These are phyloP conservation scores for Etia nguti DNA, from an alignment of 2,113 vertebrate genomes.

Conservation along the genomic window DNA sequence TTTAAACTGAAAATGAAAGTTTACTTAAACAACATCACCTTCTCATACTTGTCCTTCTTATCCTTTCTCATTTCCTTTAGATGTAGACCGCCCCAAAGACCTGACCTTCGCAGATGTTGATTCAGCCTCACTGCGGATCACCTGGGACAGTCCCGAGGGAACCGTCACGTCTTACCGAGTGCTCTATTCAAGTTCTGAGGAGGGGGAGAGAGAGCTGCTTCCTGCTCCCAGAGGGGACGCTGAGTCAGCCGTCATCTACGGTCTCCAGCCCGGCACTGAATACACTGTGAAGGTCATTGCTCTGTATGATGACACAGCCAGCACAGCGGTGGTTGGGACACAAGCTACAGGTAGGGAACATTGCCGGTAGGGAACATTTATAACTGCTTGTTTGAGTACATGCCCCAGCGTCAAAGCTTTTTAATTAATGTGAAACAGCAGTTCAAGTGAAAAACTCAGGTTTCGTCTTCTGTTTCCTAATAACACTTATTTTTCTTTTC, in stretches of 20 bases:
- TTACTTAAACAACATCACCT: background rate
- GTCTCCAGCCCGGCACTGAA: conserved; percentile 92
- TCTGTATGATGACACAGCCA: conserved; percentile 86
- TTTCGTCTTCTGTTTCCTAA: background rate
- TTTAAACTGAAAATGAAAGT: background rate
- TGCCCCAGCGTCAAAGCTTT: background rate
- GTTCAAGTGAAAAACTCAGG: accelerated
- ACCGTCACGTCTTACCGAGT: conserved; percentile 89
- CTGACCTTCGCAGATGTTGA: conserved; percentile 92
- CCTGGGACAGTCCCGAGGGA: conserved; percentile 95
- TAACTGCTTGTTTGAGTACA: background rate
- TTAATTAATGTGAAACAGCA: background rate
- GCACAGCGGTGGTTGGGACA: conserved; percentile 85
- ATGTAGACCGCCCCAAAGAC: conserved; percentile 91
- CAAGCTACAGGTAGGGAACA: conserved; percentile 89
- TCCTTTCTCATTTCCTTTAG: conserved; percentile 54
- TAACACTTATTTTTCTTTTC: background rate
- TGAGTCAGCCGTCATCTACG: conserved; percentile 84
- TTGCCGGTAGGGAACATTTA: background rate
- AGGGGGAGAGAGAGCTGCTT: conserved; percentile 88
- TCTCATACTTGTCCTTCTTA: background rate
- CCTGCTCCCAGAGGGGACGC: conserved; percentile 85
- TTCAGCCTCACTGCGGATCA: conserved; percentile 90
- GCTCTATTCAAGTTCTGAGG: conserved; percentile 88
- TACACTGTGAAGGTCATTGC: conserved; percentile 97